Percentiles rank a stretch among this genome's conserved stretches.
Conservation (phyloP, 2,113 vertebrate species). For the Lipotes vexillifer region DNA sequence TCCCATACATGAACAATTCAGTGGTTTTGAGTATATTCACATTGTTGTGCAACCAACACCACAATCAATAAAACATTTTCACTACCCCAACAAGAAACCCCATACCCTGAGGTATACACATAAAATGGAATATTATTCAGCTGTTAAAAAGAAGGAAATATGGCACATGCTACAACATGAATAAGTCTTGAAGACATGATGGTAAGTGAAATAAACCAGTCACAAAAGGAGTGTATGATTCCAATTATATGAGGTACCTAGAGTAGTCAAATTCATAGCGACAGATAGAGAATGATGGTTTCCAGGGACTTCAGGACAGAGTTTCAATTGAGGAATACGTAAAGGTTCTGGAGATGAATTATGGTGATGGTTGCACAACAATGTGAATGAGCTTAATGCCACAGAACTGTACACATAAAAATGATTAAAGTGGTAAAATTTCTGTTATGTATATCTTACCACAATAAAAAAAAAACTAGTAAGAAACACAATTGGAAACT, state of each 20-base stretch:
- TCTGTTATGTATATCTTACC: neutral
- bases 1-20: neutral
- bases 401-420: neutral
- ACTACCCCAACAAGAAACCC: neutral
- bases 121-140: neutral
- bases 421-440: neutral
- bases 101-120: neutral
- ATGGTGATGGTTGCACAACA: neutral
- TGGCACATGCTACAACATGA: neutral
- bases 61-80: neutral
- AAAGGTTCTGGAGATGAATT: neutral
- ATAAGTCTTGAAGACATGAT: neutral
- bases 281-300: neutral
- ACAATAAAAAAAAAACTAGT: neutral
- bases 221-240: neutral
- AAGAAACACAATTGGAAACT: neutral
- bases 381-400: neutral
- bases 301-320: neutral
- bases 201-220: neutral
- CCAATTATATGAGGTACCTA: neutral
- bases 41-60: neutral
- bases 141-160: neutral
- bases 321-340: neutral
- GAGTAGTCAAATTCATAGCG: neutral
- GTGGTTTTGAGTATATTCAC: neutral